phyloP scores from a whole-genome alignment of 1,140 invertebrate genomes.

The Himalopsyche phryganea region DNA sequence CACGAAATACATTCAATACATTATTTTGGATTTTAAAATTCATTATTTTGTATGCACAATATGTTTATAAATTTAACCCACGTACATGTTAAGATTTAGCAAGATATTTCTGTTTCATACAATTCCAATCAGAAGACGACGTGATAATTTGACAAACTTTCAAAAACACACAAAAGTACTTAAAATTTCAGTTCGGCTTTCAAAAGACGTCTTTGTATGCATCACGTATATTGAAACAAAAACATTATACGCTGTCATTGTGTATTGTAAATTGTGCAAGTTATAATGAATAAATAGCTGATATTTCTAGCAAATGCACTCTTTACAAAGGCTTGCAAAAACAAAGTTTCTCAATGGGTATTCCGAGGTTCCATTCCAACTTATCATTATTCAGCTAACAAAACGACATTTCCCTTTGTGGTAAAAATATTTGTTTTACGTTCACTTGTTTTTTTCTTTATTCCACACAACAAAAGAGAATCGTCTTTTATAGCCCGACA shows the following conservation, averaged over 20 bases:
- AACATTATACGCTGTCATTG: too few relatives aligned
- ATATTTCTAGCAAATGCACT: constrained; percentile 11
- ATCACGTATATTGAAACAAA: too few relatives aligned
- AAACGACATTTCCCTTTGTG: constrained; percentile 15
- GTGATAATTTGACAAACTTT: too few relatives aligned
- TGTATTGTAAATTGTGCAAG: neutral
- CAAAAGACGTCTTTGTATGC: too few relatives aligned
- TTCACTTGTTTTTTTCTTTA: constrained; percentile 11
- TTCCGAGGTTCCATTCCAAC: constrained; percentile 16
- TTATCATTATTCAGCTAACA: constrained; percentile 22
- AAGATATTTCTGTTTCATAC: neutral
- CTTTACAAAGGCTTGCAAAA: constrained; percentile 16
- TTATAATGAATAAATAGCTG: constrained; percentile 9
- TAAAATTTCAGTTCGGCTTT: too few relatives aligned
- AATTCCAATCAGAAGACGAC: too few relatives aligned
- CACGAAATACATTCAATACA: too few relatives aligned
- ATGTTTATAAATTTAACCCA: too few relatives aligned
- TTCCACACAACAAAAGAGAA: neutral
- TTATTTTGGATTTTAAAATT: too few relatives aligned
- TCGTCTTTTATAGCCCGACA: neutral
- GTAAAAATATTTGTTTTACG: constrained; percentile 4
- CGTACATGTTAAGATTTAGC: too few relatives aligned
- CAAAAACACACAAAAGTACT: too few relatives aligned
- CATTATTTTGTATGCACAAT: too few relatives aligned
- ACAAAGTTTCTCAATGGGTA: constrained; percentile 21